Evolutionary conservation across 2,888 invertebrate genomes (phyloP).

Genomic region (Arctia plantaginis): DNA sequence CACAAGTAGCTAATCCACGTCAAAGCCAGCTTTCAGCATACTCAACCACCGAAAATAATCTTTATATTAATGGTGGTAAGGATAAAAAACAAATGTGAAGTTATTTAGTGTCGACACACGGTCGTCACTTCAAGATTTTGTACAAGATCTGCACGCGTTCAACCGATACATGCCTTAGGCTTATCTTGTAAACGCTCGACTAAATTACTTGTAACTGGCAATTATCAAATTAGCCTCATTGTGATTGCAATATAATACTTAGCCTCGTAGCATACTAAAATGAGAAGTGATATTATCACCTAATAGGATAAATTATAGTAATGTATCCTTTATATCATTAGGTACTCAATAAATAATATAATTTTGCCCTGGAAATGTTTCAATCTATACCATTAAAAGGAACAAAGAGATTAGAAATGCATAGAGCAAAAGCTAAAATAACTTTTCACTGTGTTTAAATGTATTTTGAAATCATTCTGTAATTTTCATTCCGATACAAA

Average conservation of each 20-base stretch:
- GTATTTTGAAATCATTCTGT: slow-evolving; percentile 10
- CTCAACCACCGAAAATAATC: slow-evolving; percentile 41
- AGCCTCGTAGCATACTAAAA: background rate
- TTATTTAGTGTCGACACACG: slow-evolving; percentile 58
- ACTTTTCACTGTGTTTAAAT: background rate
- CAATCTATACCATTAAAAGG: background rate
- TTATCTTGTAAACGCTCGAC: slow-evolving; percentile 28
- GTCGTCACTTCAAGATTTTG: slow-evolving; percentile 57
- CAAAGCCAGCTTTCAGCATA: slow-evolving; percentile 37
- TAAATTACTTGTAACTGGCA: slow-evolving; percentile 34
- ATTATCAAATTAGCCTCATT: slow-evolving; percentile 26
- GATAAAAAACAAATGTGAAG: slow-evolving; percentile 27
- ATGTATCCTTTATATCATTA: too few relatives aligned
- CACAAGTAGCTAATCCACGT: slow-evolving; percentile 63
- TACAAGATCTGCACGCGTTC: slow-evolving; percentile 56
- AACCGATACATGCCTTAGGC: slow-evolving; percentile 43
- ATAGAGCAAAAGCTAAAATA: background rate
- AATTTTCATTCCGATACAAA: slow-evolving; percentile 25
- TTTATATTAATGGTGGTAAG: slow-evolving; percentile 38
- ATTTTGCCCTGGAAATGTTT: background rate
- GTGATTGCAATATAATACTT: slow-evolving; percentile 28
- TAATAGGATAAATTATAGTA: background rate
- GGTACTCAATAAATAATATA: background rate
- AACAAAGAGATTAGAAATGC: background rate
- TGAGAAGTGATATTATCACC: background rate